Base-by-base conservation (phyloP, 2,113 vertebrate genomes). In the Peromyscus polionotus region DNA sequence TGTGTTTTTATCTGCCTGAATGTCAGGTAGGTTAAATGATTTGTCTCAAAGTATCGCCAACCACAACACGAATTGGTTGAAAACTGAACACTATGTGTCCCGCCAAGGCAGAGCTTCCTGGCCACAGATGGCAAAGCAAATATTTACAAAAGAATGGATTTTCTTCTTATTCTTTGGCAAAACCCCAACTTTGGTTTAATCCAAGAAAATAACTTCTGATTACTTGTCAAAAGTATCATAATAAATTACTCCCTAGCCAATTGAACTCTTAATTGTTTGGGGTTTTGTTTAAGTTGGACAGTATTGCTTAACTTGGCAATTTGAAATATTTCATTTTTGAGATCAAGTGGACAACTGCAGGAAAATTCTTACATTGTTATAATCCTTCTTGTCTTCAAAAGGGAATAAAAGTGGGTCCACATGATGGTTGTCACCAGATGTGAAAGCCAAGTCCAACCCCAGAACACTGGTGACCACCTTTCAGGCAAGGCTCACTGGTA, bases 331-430 rank as follows among this genome's bases (percentile, higher is more conserved):
- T 86, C 65, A 90, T 59, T 85, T 42, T 45, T 12, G 17, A 80
- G 4, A 91, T n/a, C 42, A 93, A 94, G 61, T 76, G 80, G 91
- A 48, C 79, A 72, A 24, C 88, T 83, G 81, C 72, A 91, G 39
- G n/a, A 87, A 36, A 51, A 54, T 61, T 89, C 91, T n/a, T 67
- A 22, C 24, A 26, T 7, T 79, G 73, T 70, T 68, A 73, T 48
- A 59, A 89, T 93, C 91, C 45, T 89, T 96, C 94, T n/a, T 79
- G 59, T 95, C 88, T 96, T 59, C 88, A 89, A 94, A 94, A 91
- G 94, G 75, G 97, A 96, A 95, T 70, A 81, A 42, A 96, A 96
- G 91, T 75, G 12, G 65, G 75, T 88, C 17, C 6, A 88, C 76
- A 94, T 70, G 39, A 20, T 90, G 68, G 91, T 39, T 93, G 83